A percentile compares a stretch with the other conserved stretches of the same genome.
Evolutionary conservation across 2,113 vertebrate genomes (phyloP).

Genomic region (Nematolebias whitei): DNA sequence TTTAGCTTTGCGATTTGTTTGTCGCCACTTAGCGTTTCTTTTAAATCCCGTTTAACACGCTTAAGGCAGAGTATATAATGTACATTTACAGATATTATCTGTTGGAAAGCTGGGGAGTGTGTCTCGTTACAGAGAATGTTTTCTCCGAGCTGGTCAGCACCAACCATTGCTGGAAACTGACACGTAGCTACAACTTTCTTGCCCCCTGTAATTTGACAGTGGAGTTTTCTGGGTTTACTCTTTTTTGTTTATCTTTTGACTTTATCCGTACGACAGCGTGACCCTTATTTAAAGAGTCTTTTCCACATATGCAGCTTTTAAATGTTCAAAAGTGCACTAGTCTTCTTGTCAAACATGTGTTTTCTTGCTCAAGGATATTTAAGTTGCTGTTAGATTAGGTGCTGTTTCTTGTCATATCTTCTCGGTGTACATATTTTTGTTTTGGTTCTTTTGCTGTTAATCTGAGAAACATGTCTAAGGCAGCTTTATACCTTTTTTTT

Average conservation of each 20-base stretch:
- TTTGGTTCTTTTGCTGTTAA: neutral
- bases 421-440: neutral
- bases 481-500: no score
- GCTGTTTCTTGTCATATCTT: neutral
- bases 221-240: neutral
- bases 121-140: neutral
- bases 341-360: neutral
- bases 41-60: neutral
- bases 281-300: neutral
- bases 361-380: neutral
- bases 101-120: neutral
- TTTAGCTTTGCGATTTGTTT: neutral
- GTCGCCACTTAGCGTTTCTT: neutral
- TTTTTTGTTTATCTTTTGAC: neutral
- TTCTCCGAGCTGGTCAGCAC: conserved; percentile 15
- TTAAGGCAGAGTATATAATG: neutral
- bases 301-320: neutral
- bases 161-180: conserved; percentile 63
- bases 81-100: accelerated
- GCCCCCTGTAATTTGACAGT: conserved; percentile 33
- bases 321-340: no score
- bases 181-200: conserved; percentile 67
- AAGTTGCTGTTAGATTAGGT: neutral
- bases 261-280: neutral
- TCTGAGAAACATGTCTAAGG: neutral